These are phyloP conservation scores for Branchinecta lindahli DNA, from an alignment of 1,140 invertebrate species.

Conservation along the genomic window DNA sequence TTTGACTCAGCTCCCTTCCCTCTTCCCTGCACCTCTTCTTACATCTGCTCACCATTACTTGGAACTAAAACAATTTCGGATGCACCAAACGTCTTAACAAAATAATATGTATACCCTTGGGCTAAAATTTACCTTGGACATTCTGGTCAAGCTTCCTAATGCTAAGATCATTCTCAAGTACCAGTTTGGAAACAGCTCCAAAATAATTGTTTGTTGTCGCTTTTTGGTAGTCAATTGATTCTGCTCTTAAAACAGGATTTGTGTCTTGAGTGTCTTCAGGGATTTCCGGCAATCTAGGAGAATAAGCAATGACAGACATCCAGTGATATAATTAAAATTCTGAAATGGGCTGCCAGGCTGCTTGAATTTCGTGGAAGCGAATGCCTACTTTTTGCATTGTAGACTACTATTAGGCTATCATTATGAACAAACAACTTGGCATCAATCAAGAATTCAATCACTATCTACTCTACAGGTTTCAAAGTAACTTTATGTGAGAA, in stretches of 20 bases:
- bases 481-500: too few species aligned
- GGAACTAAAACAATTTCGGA: slow-evolving; percentile 11
- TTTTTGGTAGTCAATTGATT: slow-evolving; percentile 55
- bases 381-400: too few species aligned
- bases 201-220: slow-evolving; percentile 66
- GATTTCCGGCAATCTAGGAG: slow-evolving; percentile 68
- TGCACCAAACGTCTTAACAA: too few species aligned
- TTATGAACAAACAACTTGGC: too few species aligned
- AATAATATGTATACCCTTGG: slow-evolving; percentile 14
- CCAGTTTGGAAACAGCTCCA: slow-evolving; percentile 59
- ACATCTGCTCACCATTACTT: slow-evolving; percentile 20
- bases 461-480: too few species aligned
- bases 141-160: slow-evolving; percentile 46
- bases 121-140: slow-evolving; percentile 31
- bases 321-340: too few species aligned
- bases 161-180: slow-evolving; percentile 62
- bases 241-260: slow-evolving; percentile 52
- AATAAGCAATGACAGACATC: slow-evolving; percentile 20
- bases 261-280: slow-evolving; percentile 57
- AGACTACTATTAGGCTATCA: too few species aligned
- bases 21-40: slow-evolving; percentile 20
- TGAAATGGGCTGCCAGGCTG: too few species aligned
- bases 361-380: too few species aligned
- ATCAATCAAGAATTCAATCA: too few species aligned
- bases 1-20: slow-evolving; percentile 32